phyloP scores from a whole-genome alignment of 2,888 invertebrate genomes.

The Pemphredon lugubris region DNA sequence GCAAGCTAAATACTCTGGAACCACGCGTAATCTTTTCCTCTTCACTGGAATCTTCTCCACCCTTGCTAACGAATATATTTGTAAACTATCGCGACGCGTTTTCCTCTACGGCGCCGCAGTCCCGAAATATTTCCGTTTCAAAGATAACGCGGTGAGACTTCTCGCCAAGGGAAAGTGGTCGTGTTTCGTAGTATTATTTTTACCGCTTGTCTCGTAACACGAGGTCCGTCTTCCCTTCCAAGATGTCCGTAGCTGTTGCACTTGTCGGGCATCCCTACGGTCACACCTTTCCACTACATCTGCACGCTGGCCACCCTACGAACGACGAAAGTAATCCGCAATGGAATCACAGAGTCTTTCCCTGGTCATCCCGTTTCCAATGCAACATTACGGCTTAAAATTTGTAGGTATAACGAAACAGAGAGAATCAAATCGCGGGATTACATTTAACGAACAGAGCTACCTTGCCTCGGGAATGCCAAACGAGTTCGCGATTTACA shows the following conservation, averaged over 20 bases:
- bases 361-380: background rate
- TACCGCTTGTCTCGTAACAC: no score
- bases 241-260: background rate
- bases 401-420: background rate
- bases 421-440: background rate
- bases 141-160: no score
- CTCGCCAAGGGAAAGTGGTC: no score
- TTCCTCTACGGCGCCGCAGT: no score
- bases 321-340: background rate
- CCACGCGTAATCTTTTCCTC: background rate
- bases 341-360: background rate
- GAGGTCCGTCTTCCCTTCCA: no score
- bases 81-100: no score
- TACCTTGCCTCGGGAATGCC: constrained; percentile 23
- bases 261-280: constrained; percentile 10
- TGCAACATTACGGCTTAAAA: background rate
- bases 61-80: background rate
- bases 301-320: background rate
- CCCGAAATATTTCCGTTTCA: no score
- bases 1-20: background rate
- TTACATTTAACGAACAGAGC: background rate
- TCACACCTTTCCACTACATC: background rate
- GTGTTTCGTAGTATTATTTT: no score
- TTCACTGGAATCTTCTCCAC: background rate
- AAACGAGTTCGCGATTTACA: constrained; percentile 19